These are phyloP conservation scores for Nothocercus julius DNA, from an alignment of 2,113 vertebrate genomes.

Conservation along the genomic window DNA sequence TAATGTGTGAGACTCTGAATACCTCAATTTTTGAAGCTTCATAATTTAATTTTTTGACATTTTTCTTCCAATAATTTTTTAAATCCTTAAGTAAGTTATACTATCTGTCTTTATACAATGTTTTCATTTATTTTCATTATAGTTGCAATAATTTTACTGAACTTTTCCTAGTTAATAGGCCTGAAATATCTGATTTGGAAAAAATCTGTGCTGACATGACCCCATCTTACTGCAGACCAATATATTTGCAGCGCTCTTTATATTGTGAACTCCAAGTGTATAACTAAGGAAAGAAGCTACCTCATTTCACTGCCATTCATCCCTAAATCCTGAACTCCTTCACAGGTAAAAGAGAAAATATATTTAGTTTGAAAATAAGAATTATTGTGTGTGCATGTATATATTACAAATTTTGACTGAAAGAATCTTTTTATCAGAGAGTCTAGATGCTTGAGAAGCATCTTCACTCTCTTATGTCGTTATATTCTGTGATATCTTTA, in stretches of 20 bases:
- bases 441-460: not conserved
- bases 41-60: not conserved
- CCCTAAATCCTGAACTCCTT: not conserved
- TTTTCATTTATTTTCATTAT: not conserved
- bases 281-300: not conserved
- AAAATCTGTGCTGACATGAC: no score
- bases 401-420: no score
- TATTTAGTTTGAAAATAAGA: not conserved
- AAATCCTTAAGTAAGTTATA: not conserved
- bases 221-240: not conserved
- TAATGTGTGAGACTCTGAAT: not conserved
- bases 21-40: not conserved
- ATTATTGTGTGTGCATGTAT: fast-evolving
- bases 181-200: no score
- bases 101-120: not conserved
- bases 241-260: not conserved
- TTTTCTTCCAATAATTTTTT: not conserved
- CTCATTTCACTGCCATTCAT: not conserved
- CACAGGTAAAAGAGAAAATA: not conserved
- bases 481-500: not conserved
- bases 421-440: not conserved
- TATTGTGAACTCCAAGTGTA: not conserved
- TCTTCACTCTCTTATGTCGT: not conserved
- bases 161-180: not conserved
- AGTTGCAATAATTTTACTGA: not conserved